A percentile compares a stretch with the other conserved stretches of the same genome.
Evolutionary conservation across 2,113 vertebrate species (phyloP).

Genomic region (Rhinopithecus roxellana): DNA sequence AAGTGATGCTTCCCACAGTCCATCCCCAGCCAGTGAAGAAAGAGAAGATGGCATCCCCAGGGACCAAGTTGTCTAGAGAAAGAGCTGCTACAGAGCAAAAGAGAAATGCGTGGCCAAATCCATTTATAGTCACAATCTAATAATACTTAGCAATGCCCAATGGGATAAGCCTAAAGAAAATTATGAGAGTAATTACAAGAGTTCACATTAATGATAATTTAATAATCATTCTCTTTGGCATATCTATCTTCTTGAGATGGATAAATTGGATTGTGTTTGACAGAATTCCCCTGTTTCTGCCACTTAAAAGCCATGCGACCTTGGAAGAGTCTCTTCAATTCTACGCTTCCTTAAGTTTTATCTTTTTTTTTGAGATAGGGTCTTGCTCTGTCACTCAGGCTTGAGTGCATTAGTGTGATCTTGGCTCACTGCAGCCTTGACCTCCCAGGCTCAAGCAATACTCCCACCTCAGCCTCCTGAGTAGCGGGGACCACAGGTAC

Average conservation of each 20-base stretch:
- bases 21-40: neutral
- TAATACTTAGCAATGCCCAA: conserved; percentile 26
- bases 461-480: no score
- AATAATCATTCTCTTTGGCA: neutral
- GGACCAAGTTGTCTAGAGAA: neutral
- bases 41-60: neutral
- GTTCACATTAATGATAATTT: conserved; percentile 14
- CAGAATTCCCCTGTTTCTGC: neutral
- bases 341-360: neutral
- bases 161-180: conserved; percentile 39
- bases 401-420: no score
- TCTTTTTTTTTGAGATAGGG: neutral
- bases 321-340: neutral
- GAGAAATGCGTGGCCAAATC: neutral
- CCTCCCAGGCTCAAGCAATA: no score
- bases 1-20: neutral
- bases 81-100: neutral
- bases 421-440: no score
- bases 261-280: neutral
- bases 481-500: no score
- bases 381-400: no score
- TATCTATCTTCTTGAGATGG: conserved; percentile 3
- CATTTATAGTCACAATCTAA: conserved; percentile 31
- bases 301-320: neutral
- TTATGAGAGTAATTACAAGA: conserved; percentile 29